Conservation (phyloP, 1,140 invertebrate species). For the Mesaphorura yosii region DNA sequence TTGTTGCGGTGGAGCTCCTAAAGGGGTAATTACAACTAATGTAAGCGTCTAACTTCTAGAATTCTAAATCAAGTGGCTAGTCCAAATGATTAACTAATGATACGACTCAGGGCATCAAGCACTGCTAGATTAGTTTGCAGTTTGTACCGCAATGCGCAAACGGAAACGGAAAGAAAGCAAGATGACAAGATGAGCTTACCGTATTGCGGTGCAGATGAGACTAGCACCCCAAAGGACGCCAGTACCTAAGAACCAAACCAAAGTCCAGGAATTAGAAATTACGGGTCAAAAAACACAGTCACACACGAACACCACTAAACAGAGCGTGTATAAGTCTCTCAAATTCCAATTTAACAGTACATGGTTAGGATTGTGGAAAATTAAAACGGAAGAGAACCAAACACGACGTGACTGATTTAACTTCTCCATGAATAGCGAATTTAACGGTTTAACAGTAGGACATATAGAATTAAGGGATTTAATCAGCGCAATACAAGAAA, state of each 20-base stretch:
- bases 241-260: constrained; percentile 35
- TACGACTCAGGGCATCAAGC: background rate
- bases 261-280: background rate
- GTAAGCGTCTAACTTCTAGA: no score
- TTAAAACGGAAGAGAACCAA: background rate
- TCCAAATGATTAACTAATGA: background rate
- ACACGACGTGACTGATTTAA: background rate
- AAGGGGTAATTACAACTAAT: constrained; percentile 35
- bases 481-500: no score
- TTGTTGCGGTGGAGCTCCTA: constrained; percentile 55
- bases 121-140: background rate
- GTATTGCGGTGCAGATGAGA: constrained; percentile 25
- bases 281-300: background rate
- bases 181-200: no score
- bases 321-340: background rate
- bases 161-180: no score
- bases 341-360: background rate
- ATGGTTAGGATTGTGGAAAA: background rate
- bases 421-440: no score
- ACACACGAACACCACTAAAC: background rate
- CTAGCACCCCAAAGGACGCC: constrained; percentile 40
- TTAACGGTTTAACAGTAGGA: no score
- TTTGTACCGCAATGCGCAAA: constrained; percentile 12
- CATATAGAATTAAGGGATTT: no score
- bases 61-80: background rate